phyloP scores from a whole-genome alignment of 2,113 vertebrate species.

The Charina bottae region DNA sequence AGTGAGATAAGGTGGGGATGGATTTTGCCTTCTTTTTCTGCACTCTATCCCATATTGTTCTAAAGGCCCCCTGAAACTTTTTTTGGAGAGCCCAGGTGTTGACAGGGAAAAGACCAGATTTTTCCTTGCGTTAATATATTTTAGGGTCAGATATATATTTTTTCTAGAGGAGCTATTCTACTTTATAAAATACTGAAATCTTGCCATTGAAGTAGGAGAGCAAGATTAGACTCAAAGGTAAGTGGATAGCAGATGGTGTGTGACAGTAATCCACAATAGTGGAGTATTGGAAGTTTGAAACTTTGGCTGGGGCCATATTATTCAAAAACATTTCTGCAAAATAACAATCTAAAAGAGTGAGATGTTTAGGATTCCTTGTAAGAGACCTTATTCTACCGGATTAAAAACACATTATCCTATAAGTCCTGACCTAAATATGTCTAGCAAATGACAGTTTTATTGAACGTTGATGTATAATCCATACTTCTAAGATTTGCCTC shows the following conservation, averaged over 20 bases:
- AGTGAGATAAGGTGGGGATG: not conserved
- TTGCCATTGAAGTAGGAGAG: not conserved
- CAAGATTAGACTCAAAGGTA: not conserved
- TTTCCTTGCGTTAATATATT: not conserved
- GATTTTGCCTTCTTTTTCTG: not conserved
- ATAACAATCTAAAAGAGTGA: not conserved
- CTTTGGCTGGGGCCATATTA: not conserved
- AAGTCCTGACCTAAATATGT: not conserved
- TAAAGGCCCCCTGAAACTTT: too few species aligned
- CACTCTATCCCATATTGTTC: not conserved
- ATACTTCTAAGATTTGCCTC: conserved; percentile 7
- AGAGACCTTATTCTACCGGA: not conserved
- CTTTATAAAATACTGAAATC: not conserved
- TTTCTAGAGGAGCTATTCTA: not conserved
- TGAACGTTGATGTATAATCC: not conserved
- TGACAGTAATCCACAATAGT: not conserved
- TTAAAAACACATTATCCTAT: not conserved
- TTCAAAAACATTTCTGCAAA: not conserved
- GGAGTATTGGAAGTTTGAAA: not conserved
- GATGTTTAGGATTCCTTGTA: not conserved
- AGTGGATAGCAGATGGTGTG: not conserved
- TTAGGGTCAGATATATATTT: not conserved
- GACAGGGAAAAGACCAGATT: not conserved
- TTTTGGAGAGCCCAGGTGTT: not conserved
- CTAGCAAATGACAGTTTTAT: not conserved